phyloP scores from a whole-genome alignment of 2,797 vertebrate genomes.

The Alouatta caraya region DNA sequence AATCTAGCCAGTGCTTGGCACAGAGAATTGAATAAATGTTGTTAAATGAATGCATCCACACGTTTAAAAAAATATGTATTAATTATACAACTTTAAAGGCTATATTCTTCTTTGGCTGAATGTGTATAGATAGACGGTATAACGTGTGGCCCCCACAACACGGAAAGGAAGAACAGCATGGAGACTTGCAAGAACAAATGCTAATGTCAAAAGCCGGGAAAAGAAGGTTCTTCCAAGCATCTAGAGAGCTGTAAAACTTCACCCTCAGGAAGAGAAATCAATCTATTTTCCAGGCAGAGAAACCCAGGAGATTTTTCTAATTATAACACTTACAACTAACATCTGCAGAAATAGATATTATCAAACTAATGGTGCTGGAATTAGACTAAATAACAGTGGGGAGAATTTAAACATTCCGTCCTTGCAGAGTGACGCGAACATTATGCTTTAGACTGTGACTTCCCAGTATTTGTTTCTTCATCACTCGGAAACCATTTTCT shows the following conservation, averaged over 20 bases:
- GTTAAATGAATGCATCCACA: background rate
- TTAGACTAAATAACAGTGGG: conserved; percentile 55
- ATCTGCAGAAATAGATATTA: conserved; percentile 77
- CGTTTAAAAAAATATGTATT: conserved; percentile 2
- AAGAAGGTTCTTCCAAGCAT: conserved; percentile 33
- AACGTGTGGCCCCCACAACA: background rate
- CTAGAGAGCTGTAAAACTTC: conserved; percentile 14
- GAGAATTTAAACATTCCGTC: conserved; percentile 30
- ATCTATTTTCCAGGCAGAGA: conserved; percentile 76
- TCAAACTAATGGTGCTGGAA: conserved; percentile 63
- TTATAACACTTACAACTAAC: conserved; percentile 73
- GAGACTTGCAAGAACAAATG: conserved; percentile 30
- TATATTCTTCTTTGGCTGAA: background rate
- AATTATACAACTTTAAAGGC: conserved; percentile 32
- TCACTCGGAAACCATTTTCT: conserved; percentile 21
- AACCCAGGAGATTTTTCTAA: conserved; percentile 77
- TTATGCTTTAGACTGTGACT: background rate
- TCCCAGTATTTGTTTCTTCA: background rate
- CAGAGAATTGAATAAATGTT: background rate
- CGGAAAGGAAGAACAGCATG: background rate
- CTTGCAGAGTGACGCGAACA: background rate
- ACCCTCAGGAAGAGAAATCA: conserved; percentile 71
- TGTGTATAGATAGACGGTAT: background rate
- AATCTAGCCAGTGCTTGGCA: background rate
- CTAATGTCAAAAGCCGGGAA: background rate